phyloP scores from a whole-genome alignment of 2,888 invertebrate genomes.

The Hemaris fuciformis region DNA sequence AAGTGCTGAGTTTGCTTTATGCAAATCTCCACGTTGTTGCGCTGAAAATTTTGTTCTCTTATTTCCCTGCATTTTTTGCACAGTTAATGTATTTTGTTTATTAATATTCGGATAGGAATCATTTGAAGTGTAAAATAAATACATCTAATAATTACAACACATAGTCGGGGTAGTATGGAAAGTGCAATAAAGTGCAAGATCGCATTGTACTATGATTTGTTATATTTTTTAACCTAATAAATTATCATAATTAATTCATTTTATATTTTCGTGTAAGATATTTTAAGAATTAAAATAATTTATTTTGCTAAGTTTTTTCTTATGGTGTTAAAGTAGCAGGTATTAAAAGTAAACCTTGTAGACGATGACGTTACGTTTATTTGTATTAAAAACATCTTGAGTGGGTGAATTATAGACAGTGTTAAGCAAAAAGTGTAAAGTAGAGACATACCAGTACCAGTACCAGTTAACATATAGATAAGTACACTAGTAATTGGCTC shows the following conservation, averaged over 20 bases:
- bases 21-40: background rate
- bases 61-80: background rate
- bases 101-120: background rate
- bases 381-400: background rate
- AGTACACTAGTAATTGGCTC: background rate
- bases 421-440: background rate
- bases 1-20: background rate
- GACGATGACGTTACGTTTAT: background rate
- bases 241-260: no score
- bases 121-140: background rate
- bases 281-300: no score
- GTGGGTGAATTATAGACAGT: conserved; percentile 4
- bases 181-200: no score
- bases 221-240: no score
- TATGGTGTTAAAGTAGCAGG: no score
- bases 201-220: no score
- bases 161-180: no score
- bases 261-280: no score
- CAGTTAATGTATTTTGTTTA: background rate
- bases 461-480: background rate
- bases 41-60: background rate
- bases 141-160: no score
- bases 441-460: background rate
- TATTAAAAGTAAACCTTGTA: background rate
- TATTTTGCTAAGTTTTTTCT: no score